Evolutionary conservation across 2,888 invertebrate genomes (phyloP), one percentile per base, ranked within the genome.

Genomic region (Amphipyra tragopoginis): DNA sequence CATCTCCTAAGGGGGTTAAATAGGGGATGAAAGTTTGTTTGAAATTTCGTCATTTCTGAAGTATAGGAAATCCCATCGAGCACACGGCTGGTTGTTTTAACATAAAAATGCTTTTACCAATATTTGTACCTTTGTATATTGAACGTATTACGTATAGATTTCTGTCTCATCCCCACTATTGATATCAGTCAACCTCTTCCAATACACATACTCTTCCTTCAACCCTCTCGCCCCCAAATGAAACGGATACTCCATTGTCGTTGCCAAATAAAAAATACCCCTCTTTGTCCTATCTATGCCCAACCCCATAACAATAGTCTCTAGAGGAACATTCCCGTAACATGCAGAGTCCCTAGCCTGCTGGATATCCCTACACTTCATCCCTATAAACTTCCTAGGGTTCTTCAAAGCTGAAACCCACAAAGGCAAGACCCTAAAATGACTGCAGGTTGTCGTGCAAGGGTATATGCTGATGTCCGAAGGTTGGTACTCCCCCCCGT

Each of bases 401-500:
- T 92, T 81, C 38, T 83, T 89, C 45, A 93, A 57, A 0, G 92
- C 90, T 0, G 91, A 80, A 0, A 90, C 42, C 94, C 94, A 94
- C 15, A 93, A 65, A 0, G 84, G 43, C 0, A 94, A 68, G 0
- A 93, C 89, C 33, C 90, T 78, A 11, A 94, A 93, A 76, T 94
- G 94, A 64, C 94, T 94, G 65, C 94, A 94, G 0, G 90, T 91
- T 0, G 87, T 79, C 0, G 91, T 86, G 56, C 94, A 94, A 1
- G 91, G 90, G 38, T 89, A 91, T 1, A 89, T 61, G 5, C 72
- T 82, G 0, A 93, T 72, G 38, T 93, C 92, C 0, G 92, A 86
- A 0, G 94, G 93, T 68, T 94, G 94, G 72, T 83, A 94, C 63
- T 94, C 94, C 0, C 94, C 94, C 0, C 94, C 94, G 43, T 94